Base-by-base conservation (phyloP, 2,113 vertebrate genomes). In the Oncorhynchus nerka region DNA sequence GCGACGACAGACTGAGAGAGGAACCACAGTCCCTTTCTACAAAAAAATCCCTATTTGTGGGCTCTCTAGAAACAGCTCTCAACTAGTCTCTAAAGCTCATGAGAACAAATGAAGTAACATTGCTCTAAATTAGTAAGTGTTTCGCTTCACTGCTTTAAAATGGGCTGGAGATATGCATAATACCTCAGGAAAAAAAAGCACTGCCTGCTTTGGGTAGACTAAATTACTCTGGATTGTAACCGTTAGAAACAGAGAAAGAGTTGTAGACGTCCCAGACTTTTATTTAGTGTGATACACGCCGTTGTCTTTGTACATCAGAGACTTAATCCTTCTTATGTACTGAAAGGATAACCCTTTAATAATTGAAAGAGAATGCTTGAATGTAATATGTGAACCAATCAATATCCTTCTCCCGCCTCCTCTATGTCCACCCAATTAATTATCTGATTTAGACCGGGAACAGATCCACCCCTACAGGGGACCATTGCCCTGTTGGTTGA, bases 401-500 rank as follows among this genome's bases (percentile, higher is more conserved):
- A 20, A 79, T 81, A 61, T 11, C 61, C 34, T 69, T 70, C 77
- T 69, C 74, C 51, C 22, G 28, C 51, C 28, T 12, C 22, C 6
- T 68, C 61, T 66, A 68, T 77, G 24, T 79, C 73, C 57, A 22
- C 69, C 64, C 76, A 71, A 78, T 77, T 77, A 80, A 85, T 86
- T 85, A 78, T 74, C 77, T 73, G 57, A 83, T 76, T 67, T 81
- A 75, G 85, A 30, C 73, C 67, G 74, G 72, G 77, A 74, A n/a
- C 67, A 70, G 66, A 45, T 45, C 51, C 51, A 66, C 77, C 78
- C 78, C 32, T 71, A 59, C 80, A 55, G 72, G 49, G 69, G 45
- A 59, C 49, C 45, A 34, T 45, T 76, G 84, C 49, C 76, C 81
- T 81, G 67, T 79, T 85, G 75, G 78, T 72, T 24, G 68, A 28